These are phyloP conservation scores for Bombyx mandarina DNA, from an alignment of 1,140 invertebrate genomes.

Conservation along the genomic window DNA sequence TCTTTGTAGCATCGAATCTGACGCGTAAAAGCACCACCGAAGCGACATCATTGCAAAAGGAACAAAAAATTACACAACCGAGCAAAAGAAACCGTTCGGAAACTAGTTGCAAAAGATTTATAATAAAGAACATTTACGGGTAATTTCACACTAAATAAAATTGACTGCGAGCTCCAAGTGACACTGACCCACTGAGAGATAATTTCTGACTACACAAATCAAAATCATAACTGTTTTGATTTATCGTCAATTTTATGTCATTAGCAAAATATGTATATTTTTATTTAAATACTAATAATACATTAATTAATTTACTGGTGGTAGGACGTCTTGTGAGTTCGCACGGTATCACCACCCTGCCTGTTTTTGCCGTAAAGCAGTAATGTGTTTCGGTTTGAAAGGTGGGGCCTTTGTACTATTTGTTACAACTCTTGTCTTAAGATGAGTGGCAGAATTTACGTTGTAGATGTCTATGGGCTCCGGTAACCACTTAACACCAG, in stretches of 20 bases:
- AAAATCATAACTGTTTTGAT: background rate
- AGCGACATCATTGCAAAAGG: slow-evolving; percentile 18
- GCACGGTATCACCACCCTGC: too few relatives aligned
- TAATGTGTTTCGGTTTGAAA: too few relatives aligned
- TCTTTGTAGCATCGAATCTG: background rate
- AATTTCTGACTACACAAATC: too few relatives aligned
- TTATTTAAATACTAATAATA: too few relatives aligned
- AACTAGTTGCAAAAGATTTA: slow-evolving; percentile 42
- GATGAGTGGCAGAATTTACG: too few relatives aligned
- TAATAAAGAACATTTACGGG: slow-evolving; percentile 41
- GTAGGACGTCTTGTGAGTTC: too few relatives aligned
- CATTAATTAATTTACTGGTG: too few relatives aligned
- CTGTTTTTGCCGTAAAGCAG: too few relatives aligned
- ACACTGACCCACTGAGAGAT: slow-evolving; percentile 56
- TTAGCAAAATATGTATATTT: background rate
- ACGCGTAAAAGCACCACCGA: background rate
- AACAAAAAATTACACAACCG: slow-evolving; percentile 40
- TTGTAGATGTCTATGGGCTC: too few relatives aligned
- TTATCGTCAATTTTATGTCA: background rate
- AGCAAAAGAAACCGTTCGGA: slow-evolving; percentile 35
- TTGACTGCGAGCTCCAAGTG: slow-evolving; percentile 39
- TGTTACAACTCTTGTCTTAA: too few relatives aligned
- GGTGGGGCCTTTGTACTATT: too few relatives aligned
- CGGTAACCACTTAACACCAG: too few relatives aligned
- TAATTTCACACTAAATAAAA: slow-evolving; percentile 53